Evolutionary conservation across 2,113 vertebrate genomes (phyloP), one percentile per base, ranked within the genome.

Genomic region (Myanophis thanlyinensis): DNA sequence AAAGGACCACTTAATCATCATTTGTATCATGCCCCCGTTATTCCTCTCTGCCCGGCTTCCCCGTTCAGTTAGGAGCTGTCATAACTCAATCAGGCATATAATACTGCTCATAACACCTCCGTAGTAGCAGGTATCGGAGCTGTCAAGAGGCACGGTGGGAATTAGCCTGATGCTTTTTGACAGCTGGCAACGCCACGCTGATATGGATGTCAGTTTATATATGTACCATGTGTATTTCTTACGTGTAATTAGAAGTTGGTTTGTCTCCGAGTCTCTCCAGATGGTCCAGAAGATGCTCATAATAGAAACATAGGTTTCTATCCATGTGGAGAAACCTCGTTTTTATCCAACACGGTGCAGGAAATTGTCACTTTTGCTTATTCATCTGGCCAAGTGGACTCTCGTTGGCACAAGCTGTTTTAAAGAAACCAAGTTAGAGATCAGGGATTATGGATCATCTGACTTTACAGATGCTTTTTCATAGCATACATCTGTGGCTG

Each of bases 1-100:
- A 99, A 99, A 99, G 98, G 99, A 99, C 99, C 98, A 99, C 99
- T 99, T 99, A 98, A 99, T 99, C 99, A 99, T 99, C 98, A 99
- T 99, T 99, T 99, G 99, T 99, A 98, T 99, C 98, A 98, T 96
- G 98, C 96, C 97, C 97, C 93, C 96, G 95, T 98, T 98, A 97
- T 98, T 98, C 97, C 98, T 97, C 97, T 97, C 97, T 97, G 95
- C 95, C 97, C 94, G 4, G 96, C 98, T 97, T 97, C 98, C 98
- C 98, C 98, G 98, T 98, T 97, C 98, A 98, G 98, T 96, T 97
- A 97, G 98, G 98, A 98, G 98, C 98, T 99, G 99, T 99, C 99
- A 99, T 99, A 99, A 99, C 98, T 99, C 99, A 99, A 99, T 99
- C 99, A 99, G 98, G 98, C 98, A 97, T 97, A 98, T 98, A 99